Evolutionary conservation across 2,113 vertebrate species (phyloP).

Genomic region (Rhipidura dahli): DNA sequence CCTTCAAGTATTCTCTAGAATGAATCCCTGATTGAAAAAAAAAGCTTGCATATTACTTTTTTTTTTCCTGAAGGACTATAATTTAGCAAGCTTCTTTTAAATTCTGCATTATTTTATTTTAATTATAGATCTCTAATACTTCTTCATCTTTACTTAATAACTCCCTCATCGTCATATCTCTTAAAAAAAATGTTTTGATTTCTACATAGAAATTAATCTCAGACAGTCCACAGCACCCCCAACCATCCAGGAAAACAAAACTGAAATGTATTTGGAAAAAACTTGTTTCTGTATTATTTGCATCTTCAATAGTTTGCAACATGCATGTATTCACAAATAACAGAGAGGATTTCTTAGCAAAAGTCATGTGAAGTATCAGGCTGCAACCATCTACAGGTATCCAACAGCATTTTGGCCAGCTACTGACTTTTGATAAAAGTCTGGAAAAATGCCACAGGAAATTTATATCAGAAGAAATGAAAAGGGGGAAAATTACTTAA

Average conservation of each 20-base stretch:
- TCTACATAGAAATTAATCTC: neutral
- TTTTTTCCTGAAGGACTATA: neutral
- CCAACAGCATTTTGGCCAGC: neutral
- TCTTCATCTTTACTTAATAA: neutral
- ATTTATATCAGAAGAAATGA: neutral
- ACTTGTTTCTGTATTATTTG: neutral
- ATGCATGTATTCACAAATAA: neutral
- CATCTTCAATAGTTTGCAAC: neutral
- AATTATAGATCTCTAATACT: neutral
- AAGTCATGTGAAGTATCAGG: neutral
- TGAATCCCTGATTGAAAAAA: neutral
- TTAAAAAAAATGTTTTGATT: neutral
- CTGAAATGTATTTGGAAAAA: neutral
- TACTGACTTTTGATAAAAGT: neutral
- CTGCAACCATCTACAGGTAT: neutral
- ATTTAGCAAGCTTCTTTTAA: neutral
- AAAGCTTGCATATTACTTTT: neutral
- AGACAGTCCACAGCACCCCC: neutral
- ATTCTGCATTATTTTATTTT: neutral
- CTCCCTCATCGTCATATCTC: neutral
- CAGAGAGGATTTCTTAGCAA: neutral
- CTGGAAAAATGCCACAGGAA: neutral
- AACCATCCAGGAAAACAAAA: neutral
- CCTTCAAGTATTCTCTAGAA: neutral
- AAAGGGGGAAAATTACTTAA: neutral